These are phyloP conservation scores for Dryomyza anilis DNA, from an alignment of 2,888 invertebrate species.

Conservation along the genomic window DNA sequence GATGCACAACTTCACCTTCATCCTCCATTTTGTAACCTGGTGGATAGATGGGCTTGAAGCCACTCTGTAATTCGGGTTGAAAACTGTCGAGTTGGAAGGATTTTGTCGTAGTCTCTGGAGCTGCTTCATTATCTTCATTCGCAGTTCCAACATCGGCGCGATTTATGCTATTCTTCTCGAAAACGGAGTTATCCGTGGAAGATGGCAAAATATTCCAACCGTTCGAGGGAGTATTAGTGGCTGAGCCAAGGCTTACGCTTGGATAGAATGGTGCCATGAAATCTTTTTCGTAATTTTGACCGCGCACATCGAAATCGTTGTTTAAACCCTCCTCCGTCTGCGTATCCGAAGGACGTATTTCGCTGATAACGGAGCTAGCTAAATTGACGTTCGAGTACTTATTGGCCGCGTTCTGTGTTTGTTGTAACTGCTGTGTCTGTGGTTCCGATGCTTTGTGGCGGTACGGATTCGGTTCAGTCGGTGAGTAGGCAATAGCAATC, in stretches of 20 bases:
- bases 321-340: constrained; percentile 52
- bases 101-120: constrained; percentile 55
- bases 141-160: constrained; percentile 48
- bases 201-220: constrained; percentile 69
- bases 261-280: constrained; percentile 75
- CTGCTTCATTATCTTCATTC: constrained; percentile 33
- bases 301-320: constrained; percentile 56
- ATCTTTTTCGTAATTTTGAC: constrained; percentile 61
- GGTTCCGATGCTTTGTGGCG: constrained; percentile 31
- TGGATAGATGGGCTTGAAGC: constrained; percentile 73
- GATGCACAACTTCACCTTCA: constrained; percentile 36
- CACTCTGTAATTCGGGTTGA: constrained; percentile 72
- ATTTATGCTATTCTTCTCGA: constrained; percentile 57
- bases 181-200: constrained; percentile 43
- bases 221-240: constrained; percentile 62
- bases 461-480: constrained; percentile 63
- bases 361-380: constrained; percentile 62
- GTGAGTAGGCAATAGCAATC: constrained; percentile 71
- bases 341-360: constrained; percentile 56
- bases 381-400: constrained; percentile 63
- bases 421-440: constrained; percentile 31
- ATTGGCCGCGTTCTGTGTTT: constrained; percentile 28
- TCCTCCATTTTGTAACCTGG: constrained; percentile 51
- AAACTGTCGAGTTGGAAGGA: constrained; percentile 71
- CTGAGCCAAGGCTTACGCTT: constrained; percentile 66